Base-by-base conservation (phyloP, 2,797 vertebrate genomes). In the Rhynchotus rufescens region DNA sequence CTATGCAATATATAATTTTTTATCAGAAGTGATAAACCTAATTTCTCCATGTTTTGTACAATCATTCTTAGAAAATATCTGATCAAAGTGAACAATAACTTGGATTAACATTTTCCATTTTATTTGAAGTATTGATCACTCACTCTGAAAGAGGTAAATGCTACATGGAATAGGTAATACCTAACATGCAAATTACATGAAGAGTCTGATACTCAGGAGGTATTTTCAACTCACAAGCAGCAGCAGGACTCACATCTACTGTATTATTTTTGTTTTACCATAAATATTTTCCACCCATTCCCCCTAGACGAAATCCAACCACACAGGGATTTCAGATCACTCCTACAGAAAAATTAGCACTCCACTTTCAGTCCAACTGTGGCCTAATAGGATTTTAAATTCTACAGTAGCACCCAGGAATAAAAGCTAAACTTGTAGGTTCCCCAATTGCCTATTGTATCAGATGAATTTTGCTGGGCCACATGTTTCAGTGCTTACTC, bases 271-370 rank as follows among this genome's bases (percentile, higher is more conserved):
- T 26, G n/a, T 47, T 71, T 65, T 6, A 47, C 32, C 7, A n/a
- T 4, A 56, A 56, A 16, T 17, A 34, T 71, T 88, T 80, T 74
- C 22, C 21, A 32, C 21, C 3, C 3, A 74, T 80, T 75, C 78
- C 28, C 38, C 8, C 30, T 19, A 40, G 42, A 51, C 2, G 67
- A 88, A 88, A 60, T 40, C 10, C 10, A 54, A 73, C 16, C 8
- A 3, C 51, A 7, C 40, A 51, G 23, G 34, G 25, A 11, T 74
- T 74, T 84, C 30, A 76, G 32, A 73, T 42, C 15, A 68, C 2
- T 69, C 9, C 20, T 52, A 60, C 0, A 1, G 15, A 67, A 73
- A 8, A 36, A 6, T 10, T 20, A 85, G 36, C 20, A 36, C 1
- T 60, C 59, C 32, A 4, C 5, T 56, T 36, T 13, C 3, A 71